A percentile compares a stretch with the other conserved stretches of the same genome.
Evolutionary conservation across 2,797 vertebrate genomes (phyloP).

Genomic region (Triplophysa yarkandensis): DNA sequence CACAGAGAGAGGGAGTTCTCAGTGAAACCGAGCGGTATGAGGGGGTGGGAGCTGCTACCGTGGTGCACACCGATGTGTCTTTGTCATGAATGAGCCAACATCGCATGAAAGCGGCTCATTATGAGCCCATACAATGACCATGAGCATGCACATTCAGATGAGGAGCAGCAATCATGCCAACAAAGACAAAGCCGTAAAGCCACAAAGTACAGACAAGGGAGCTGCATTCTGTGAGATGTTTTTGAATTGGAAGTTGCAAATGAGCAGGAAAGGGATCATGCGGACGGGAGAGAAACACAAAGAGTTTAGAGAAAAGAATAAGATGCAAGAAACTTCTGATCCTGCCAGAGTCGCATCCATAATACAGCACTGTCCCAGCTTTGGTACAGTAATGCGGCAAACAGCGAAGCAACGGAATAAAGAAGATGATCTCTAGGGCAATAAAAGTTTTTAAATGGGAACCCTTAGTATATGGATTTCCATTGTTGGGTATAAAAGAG

Average conservation of each 20-base stretch:
- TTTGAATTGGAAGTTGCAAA: slow-evolving; percentile 57
- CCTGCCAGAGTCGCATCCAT: not conserved
- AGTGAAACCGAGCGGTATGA: not conserved
- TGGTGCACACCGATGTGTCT: slow-evolving; percentile 28
- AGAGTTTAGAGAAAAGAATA: slow-evolving; percentile 25
- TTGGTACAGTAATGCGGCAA: not conserved
- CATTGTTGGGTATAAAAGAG: too few relatives aligned
- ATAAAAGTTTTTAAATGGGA: too few relatives aligned
- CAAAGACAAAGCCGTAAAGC: slow-evolving; percentile 55
- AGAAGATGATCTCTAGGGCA: too few relatives aligned
- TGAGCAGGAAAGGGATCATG: slow-evolving; percentile 43
- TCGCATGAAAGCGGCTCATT: slow-evolving; percentile 27
- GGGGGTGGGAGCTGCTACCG: not conserved
- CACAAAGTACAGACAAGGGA: slow-evolving; percentile 50
- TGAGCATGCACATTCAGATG: slow-evolving; percentile 45
- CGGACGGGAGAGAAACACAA: slow-evolving; percentile 18
- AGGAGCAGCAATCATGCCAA: slow-evolving; percentile 47
- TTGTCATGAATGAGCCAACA: slow-evolving; percentile 55
- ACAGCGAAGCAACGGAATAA: not conserved
- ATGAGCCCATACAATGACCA: slow-evolving; percentile 33
- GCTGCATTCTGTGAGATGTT: slow-evolving; percentile 37
- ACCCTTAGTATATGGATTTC: too few relatives aligned
- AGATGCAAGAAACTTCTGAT: slow-evolving; percentile 39
- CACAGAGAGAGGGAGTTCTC: slow-evolving; percentile 10
- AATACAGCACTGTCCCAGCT: slow-evolving; percentile 1